Conservation (phyloP, 1,140 invertebrate species). For the Polyergus mexicanus region DNA sequence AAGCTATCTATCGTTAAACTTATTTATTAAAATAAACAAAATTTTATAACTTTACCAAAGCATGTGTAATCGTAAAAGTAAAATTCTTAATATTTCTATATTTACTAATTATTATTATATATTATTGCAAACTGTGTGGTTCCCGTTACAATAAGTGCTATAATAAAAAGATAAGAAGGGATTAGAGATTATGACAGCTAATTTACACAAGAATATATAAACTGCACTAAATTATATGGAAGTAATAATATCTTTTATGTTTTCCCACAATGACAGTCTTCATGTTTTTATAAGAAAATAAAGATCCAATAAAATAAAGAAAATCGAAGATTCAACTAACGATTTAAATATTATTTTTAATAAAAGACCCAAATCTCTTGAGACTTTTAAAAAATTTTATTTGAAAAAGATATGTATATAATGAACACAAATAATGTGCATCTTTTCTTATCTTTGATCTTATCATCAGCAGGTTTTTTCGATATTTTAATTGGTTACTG, state of each 20-base stretch:
- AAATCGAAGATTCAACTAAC: too few relatives aligned
- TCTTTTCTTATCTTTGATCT: too few relatives aligned
- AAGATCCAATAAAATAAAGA: neutral
- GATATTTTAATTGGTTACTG: too few relatives aligned
- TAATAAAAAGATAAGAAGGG: neutral
- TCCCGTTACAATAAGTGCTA: constrained; percentile 12
- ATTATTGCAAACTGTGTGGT: neutral
- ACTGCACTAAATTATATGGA: constrained; percentile 6
- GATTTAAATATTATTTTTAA: too few relatives aligned
- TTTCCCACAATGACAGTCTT: constrained; percentile 13
- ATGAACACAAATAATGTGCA: too few relatives aligned
- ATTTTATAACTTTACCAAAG: constrained; percentile 20
- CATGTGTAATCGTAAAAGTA: neutral
- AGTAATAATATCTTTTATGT: constrained; percentile 43
- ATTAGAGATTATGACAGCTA: constrained; percentile 22
- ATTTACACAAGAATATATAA: constrained; percentile 13
- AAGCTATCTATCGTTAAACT: neutral
- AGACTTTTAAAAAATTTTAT: too few relatives aligned
- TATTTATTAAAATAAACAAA: constrained; percentile 19
- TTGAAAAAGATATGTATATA: too few relatives aligned
- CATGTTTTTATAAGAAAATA: constrained; percentile 35
- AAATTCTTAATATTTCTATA: constrained; percentile 17
- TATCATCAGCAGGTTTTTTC: too few relatives aligned
- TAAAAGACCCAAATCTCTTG: too few relatives aligned
- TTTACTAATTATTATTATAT: constrained; percentile 11